Base-by-base conservation (phyloP, 2,113 vertebrate species). In the Rhynchopsitta pachyrhyncha region DNA sequence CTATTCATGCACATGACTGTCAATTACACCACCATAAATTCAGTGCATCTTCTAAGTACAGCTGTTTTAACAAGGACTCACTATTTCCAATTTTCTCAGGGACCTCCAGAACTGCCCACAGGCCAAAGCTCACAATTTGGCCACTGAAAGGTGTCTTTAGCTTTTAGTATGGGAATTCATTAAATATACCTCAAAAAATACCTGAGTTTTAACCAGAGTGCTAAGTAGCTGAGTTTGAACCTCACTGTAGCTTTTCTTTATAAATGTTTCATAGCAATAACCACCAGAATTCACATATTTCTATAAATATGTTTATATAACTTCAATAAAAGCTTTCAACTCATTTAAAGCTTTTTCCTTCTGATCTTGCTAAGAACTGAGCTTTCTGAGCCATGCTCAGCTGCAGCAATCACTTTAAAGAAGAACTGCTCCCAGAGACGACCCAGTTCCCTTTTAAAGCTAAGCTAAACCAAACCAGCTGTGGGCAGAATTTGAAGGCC, bases 111-210 rank as follows among this genome's bases (percentile, higher is more conserved):
- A 66, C 2, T 6, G 28, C 35, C 63, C 28, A 39, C 24, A 13
- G 4, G 7, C 7, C 55, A 27, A 41, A 31, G 35, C 33, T 66
- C n/a, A 1, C 41, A 2, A 0, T 24, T 4, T 20, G 42, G 14
- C 24, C 28, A 25, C 44, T 47, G 24, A 47, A 57, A 62, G 29
- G 2, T 23, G n/a, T 5, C 28, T 23, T 13, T 27, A 57, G 6
- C 55, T 50, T 28, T 5, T 10, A 80, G 22, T 2, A 41, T 6
- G 83, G 12, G 53, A 80, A 78, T 29, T 55, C 16, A 16, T 15
- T 9, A 33, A 18, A 37, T 25, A 55, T 0, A 50, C 2, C 31
- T 57, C 10, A 0, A 10, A 74, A 67, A 74, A 87, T 5, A 66
- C 0, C 31, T 5, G 24, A 75, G 24, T 19, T 91, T 89, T 89